These are phyloP conservation scores for Aix galericulata DNA, from an alignment of 2,113 vertebrate species.

Conservation along the genomic window DNA sequence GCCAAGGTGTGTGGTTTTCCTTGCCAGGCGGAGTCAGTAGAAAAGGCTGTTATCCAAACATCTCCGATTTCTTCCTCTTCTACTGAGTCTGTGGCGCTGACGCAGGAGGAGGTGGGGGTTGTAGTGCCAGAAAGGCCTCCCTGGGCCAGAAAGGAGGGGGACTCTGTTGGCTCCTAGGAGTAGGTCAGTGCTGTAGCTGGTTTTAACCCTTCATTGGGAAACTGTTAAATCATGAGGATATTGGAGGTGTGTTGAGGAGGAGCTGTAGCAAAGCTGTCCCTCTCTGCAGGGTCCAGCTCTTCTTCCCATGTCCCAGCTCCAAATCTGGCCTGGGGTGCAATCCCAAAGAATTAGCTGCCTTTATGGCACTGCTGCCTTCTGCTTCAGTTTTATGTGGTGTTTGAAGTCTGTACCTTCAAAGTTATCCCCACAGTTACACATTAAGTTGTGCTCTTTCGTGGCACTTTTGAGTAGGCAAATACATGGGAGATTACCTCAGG, in stretches of 20 bases:
- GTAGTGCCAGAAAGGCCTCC: background rate
- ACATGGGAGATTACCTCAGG: background rate
- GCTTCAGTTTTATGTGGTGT: background rate
- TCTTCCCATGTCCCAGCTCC: no score
- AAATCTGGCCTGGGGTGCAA: background rate
- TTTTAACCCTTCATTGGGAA: background rate
- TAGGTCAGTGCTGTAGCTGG: background rate
- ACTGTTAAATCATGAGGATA: background rate
- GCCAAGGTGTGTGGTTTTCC: background rate
- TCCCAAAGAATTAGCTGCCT: background rate
- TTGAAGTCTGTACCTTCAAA: background rate
- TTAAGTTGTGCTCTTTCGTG: rapidly evolving
- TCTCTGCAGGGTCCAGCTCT: background rate
- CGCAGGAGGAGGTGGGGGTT: background rate
- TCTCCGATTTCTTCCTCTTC: background rate
- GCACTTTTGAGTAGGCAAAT: background rate
- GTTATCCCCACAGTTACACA: background rate
- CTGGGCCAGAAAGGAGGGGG: background rate
- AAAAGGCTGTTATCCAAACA: background rate
- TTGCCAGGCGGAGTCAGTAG: background rate
- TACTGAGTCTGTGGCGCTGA: background rate
- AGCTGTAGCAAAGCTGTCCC: background rate
- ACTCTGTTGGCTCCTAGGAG: background rate
- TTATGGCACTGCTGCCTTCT: background rate
- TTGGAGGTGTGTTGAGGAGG: background rate